These are phyloP conservation scores for Talpa occidentalis DNA, from an alignment of 2,113 vertebrate genomes.

Conservation along the genomic window DNA sequence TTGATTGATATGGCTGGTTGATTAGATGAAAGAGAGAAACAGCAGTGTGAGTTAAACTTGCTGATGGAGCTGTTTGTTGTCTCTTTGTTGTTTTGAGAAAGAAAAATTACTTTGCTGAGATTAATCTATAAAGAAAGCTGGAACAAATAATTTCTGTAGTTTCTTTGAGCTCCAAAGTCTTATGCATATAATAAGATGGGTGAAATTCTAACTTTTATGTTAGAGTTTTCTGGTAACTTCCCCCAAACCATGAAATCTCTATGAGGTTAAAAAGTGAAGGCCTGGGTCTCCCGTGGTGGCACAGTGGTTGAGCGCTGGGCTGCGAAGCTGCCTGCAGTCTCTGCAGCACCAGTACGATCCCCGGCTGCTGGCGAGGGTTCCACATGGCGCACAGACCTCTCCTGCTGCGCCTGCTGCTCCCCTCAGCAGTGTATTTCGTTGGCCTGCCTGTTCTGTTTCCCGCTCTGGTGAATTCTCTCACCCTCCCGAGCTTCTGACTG, in stretches of 20 bases:
- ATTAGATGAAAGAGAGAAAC: background rate
- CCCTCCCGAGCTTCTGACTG: too few relatives aligned
- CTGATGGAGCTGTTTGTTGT: background rate
- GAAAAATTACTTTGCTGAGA: background rate
- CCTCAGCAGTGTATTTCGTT: too few relatives aligned
- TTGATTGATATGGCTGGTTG: background rate
- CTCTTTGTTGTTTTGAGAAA: background rate
- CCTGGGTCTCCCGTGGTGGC: too few relatives aligned
- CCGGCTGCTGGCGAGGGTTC: too few relatives aligned
- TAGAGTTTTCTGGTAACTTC: background rate
- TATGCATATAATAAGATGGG: background rate
- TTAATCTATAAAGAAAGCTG: constrained; percentile 18
- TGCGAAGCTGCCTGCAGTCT: too few relatives aligned
- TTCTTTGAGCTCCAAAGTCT: background rate
- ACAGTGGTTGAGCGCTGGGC: too few relatives aligned
- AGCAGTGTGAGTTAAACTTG: background rate
- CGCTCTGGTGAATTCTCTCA: too few relatives aligned
- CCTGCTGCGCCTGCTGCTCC: too few relatives aligned
- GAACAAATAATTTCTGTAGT: constrained; percentile 20
- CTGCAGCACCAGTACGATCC: too few relatives aligned
- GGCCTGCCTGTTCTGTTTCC: too few relatives aligned
- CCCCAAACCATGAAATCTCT: background rate
- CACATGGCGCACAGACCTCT: too few relatives aligned
- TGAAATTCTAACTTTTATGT: background rate
- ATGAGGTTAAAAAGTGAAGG: background rate